These are phyloP conservation scores for Lanius collurio DNA, from an alignment of 2,113 vertebrate species.

Conservation along the genomic window DNA sequence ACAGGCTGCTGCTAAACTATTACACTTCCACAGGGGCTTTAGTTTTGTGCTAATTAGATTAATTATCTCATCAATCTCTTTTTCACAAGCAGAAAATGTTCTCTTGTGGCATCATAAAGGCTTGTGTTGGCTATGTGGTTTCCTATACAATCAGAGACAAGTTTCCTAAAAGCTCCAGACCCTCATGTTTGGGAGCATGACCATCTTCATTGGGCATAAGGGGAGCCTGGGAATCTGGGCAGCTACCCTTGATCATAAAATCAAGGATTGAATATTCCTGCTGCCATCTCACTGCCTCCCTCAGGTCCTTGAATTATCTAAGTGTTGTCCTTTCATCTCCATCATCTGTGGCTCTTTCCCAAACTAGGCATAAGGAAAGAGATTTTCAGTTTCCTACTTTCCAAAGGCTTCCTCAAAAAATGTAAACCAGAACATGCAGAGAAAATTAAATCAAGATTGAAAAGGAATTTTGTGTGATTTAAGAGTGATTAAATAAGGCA, in stretches of 20 bases:
- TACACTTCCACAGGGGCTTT: not conserved
- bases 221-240: not conserved
- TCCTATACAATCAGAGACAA: not conserved
- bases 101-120: not conserved
- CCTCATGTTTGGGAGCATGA: not conserved
- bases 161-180: not conserved
- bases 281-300: not conserved
- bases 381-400: not conserved
- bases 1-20: not conserved
- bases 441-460: not conserved
- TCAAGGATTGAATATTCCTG: not conserved
- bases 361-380: not conserved
- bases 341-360: not conserved
- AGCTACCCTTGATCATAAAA: not conserved
- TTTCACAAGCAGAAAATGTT: not conserved
- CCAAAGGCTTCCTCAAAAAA: not conserved
- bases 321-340: not conserved
- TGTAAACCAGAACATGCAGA: not conserved
- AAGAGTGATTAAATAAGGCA: not conserved
- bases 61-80: not conserved
- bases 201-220: not conserved
- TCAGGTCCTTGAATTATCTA: not conserved
- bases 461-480: not conserved
- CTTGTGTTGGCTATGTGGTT: not conserved
- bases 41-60: not conserved